Base-by-base conservation (phyloP, 2,888 invertebrate species). In the Yponomeuta sedellus region DNA sequence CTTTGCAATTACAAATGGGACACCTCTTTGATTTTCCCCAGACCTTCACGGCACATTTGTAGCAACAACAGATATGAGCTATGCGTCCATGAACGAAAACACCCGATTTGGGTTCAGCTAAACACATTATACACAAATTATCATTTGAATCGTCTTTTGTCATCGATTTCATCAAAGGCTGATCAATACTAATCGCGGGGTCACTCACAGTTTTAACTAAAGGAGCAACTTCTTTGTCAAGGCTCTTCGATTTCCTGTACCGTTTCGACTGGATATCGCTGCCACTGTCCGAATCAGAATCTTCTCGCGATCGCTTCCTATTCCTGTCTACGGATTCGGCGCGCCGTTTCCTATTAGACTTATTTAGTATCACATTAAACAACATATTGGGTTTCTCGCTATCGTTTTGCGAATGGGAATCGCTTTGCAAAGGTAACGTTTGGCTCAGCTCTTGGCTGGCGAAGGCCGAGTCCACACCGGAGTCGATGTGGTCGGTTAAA, bases 61-160 rank as follows among this genome's bases (percentile, higher is more conserved):
- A 95, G 74, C 95, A 95, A 70, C 94, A 94, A 75, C 94, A 94
- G 70, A 94, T 93, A 69, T 95, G 95, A 0, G 93, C 93, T 66
- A 93, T 92, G 61, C 92, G 86, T 0, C 94, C 94, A 75, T 95
- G 95, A 0, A 94, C 92, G 74, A 95, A 95, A 56, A 94, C 93
- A 0, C 94, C 94, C 66, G 95, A 92, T 76, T 94, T 95, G 0
- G 94, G 94, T 64, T 91, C 92, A 0, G 84, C 79, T 34, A 92
- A 89, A 74, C 95, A 95, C 20, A 93, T 88, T 34, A 94, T 92
- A 75, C 95, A 95, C 74, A 92, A 68, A 68, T 84, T 77, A 64
- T 83, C 82, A 75, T 73, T 81, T 0, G 69, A 69, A 64, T 78
- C 82, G 58, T 81, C 80, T 66, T 81, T 82, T 10, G 80, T 16